Base-by-base conservation (phyloP, 2,888 invertebrate genomes). In the Lasioglossum villosulum region DNA sequence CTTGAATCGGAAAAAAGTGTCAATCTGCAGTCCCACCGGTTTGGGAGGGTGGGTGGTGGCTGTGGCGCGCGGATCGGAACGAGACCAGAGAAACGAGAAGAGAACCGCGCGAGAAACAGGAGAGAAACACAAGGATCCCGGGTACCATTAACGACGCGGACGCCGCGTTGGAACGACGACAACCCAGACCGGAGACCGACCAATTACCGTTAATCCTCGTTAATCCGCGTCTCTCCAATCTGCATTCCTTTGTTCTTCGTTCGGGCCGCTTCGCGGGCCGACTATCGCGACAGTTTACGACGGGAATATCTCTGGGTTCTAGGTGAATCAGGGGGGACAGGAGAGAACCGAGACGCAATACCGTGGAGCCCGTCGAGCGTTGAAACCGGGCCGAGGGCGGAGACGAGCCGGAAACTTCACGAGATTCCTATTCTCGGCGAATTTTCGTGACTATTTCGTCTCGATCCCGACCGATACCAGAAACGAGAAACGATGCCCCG, bases 191-290 rank as follows among this genome's bases (percentile, higher is more conserved):
- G 76, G 34, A 86, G 81, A 88, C 92, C 91, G 90, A 91, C 93
- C 93, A 94, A 94, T 94, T 94, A 94, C 93, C 92, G 93, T 93
- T 94, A 94, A 94, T 92, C 92, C 92, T 90, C 90, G 91, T 91
- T 93, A 93, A 93, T 93, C 92, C 92, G 88, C 90, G 89, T 93
- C 91, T 90, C 91, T 92, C 89, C 91, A 94, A 94, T 94, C 92
- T 94, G 88, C 93, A 93, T 94, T 92, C 92, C 93, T 93, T 92
- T 93, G 92, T 92, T 86, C 89, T 89, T 88, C 80, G 81, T 85
- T 82, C 81, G 83, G 84, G 86, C 80, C 75, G 73, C 76, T 56
- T 30, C 66, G 68, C 78, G 68, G 68, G 66, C 80, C 63, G 78
- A 86, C 84, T 78, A 80, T 76, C 76, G 74, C 73, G 19, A 59